phyloP scores from a whole-genome alignment of 2,113 vertebrate species.

The Oceanites oceanicus region DNA sequence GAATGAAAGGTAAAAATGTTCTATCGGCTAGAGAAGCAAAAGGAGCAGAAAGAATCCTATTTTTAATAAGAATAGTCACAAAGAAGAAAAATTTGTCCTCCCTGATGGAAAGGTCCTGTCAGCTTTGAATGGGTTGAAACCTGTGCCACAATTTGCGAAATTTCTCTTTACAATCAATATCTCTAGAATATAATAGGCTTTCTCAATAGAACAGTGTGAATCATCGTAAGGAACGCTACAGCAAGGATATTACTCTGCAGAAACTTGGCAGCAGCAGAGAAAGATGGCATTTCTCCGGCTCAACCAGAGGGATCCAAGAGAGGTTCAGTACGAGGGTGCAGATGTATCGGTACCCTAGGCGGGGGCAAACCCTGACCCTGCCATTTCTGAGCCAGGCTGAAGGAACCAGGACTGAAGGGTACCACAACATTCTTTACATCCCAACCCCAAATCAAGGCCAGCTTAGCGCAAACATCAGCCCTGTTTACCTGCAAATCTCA shows the following conservation, averaged over 20 bases:
- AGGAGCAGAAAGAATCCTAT: background rate
- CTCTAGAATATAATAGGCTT: background rate
- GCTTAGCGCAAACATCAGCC: background rate
- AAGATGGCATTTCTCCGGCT: background rate
- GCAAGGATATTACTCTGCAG: background rate
- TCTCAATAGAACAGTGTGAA: background rate
- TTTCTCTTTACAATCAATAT: constrained; percentile 26
- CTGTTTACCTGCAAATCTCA: background rate
- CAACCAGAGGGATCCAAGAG: background rate
- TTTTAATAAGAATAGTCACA: constrained; percentile 29
- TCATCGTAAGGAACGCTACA: background rate
- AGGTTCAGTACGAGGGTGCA: fast-evolving
- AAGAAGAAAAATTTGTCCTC: constrained; percentile 15
- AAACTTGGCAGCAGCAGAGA: background rate
- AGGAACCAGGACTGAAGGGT: background rate
- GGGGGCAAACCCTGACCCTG: background rate
- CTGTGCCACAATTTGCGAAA: constrained; percentile 8
- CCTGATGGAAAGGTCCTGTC: constrained; percentile 44
- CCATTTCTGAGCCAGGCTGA: background rate
- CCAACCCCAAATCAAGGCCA: background rate
- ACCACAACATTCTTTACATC: background rate
- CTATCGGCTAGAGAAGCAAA: background rate
- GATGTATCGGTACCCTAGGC: background rate
- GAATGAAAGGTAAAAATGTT: constrained; percentile 1
- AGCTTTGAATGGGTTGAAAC: constrained; percentile 17